Evolutionary conservation across 2,797 vertebrate genomes (phyloP), one percentile per base, ranked within the genome.

Genomic region (Lophius americanus): DNA sequence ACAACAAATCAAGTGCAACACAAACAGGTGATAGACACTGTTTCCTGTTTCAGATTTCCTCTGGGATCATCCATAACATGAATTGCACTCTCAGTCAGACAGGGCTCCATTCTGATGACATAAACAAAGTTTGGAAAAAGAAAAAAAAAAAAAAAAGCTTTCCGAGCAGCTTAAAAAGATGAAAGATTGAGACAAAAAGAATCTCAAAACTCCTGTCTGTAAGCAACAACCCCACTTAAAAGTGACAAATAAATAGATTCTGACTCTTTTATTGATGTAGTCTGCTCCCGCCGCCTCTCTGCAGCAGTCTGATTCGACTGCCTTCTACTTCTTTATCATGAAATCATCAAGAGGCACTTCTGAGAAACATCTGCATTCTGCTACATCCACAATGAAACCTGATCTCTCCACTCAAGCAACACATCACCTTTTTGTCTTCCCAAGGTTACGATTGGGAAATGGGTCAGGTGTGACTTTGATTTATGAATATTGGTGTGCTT

Each of bases 361-460:
- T 79, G 72, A 75, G 68, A 81, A 90, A 84, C 87, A 91, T 92
- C 88, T 91, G 82, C 88, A 91, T 89, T 83, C 81, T 88, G 88
- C 79, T 83, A 85, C 74, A 83, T 79, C 54, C 56, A 78, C 79
- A 78, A 80, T 72, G 71, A 73, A 68, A 75, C 76, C 68, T 70
- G 32, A 82, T 84, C 86, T 85, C 64, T 90, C 84, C 51, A 69
- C 69, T 75, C 51, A 53, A 57, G 47, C 49, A 44, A 44, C 59
- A 64, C 70, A 54, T 8, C 6, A n/a, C 13, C 6, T 44, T 44
- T 12, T 11, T 12, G 43, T 11, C 43, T 44, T 44, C 12, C 12
- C 43, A 44, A 44, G 43, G 4, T 44, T 11, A 11, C 50, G 11
- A 51, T 51, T 35, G 10, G 32, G 14, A 51, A 35, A 35, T 51